Evolutionary conservation across 2,113 vertebrate species (phyloP), one percentile per base, ranked within the genome.

Genomic region (Callaeas wilsoni): DNA sequence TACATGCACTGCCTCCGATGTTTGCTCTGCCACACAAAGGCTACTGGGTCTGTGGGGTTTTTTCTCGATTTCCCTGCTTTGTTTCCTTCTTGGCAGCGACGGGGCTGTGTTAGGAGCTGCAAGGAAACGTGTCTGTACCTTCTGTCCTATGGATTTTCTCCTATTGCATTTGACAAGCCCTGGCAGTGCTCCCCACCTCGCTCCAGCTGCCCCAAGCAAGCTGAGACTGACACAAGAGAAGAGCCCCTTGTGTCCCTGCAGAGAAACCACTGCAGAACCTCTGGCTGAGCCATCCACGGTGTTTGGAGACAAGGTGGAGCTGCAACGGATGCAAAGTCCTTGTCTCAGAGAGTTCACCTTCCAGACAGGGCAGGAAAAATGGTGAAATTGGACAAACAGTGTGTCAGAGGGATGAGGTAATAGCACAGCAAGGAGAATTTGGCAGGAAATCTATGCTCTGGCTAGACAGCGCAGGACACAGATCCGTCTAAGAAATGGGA

Each of bases 391-490:
- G 83, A 90, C 64, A 86, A 95, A 65, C 1, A 2, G 59, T 83
- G 74, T 89, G 79, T 94, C 65, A 23, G 88, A 96, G 79, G 68
- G 90, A 95, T 97, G 95, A 97, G 94, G 94, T 96, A 96, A 96
- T 96, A 96, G 92, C 95, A 92, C 82, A 90, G 73, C 79, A 49
- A 92, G 64, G 71, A 90, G 94, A 56, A 86, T 75, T 96, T 96
- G 96, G 94, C 96, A 96, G 96, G 88, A 88, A 92, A 89, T 86
- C 90, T 39, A 16, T 92, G 92, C 81, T 71, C 85, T 96, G 96
- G 96, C 96, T 70, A 96, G 94, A 95, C 92, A 95, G 82, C 64
- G 19, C 93, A 71, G 83, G 96, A 78, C 92, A 95, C 60, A 81
- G 92, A 94, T 93, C 82, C 76, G 23, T 95, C 94, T 94, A 95